Conservation (phyloP, 2,888 invertebrate species). For the Meiosimyza platycephala region DNA sequence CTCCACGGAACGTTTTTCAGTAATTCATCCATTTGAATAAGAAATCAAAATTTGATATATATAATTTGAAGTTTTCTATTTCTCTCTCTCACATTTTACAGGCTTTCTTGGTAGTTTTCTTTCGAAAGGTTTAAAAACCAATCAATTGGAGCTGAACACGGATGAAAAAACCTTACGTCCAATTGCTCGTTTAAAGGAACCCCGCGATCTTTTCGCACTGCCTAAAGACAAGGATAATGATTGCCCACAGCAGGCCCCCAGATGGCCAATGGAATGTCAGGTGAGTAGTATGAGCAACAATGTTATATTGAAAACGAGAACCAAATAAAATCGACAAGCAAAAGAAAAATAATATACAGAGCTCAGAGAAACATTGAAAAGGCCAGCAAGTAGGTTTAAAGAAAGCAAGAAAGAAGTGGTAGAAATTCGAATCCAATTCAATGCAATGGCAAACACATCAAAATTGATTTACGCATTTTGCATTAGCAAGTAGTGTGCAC, state of each 20-base stretch:
- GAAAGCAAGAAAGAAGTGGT: too few species aligned
- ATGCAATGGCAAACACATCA: too few species aligned
- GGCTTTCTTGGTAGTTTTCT: conserved; percentile 67
- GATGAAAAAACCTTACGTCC: conserved; percentile 74
- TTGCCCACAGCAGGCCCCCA: conserved; percentile 80
- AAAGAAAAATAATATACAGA: not conserved
- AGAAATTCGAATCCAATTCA: too few species aligned
- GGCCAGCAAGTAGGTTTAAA: too few species aligned
- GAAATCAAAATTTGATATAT: too few species aligned
- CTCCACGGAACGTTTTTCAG: too few species aligned
- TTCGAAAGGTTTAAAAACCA: conserved; percentile 72
- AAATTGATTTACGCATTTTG: too few species aligned
- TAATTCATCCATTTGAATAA: too few species aligned
- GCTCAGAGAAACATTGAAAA: not conserved
- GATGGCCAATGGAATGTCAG: conserved; percentile 93
- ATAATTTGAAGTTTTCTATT: too few species aligned
- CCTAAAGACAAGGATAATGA: conserved; percentile 75
- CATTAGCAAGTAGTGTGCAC: too few species aligned
- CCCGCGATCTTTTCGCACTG: conserved; percentile 78
- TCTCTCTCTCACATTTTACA: conserved; percentile 39
- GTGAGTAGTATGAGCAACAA: conserved; percentile 66
- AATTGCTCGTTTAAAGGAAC: conserved; percentile 75
- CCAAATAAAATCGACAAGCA: not conserved
- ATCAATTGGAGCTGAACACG: conserved; percentile 77
- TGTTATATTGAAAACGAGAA: conserved; percentile 1